Evolutionary conservation across 64 coral and sea anemone genomes (phyloP).

Genomic region (Montipora foliosa): DNA sequence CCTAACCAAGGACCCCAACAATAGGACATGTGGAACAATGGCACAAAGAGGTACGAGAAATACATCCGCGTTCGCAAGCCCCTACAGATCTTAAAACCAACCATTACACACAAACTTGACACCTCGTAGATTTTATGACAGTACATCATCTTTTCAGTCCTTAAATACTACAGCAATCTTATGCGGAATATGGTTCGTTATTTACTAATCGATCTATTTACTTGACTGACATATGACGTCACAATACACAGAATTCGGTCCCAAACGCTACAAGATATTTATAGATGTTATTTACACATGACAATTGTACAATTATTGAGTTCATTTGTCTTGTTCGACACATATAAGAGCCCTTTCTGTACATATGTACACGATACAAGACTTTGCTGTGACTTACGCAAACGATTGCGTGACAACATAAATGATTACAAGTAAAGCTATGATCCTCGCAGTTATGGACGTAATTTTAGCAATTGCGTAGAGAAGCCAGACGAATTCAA

Average conservation of each 20-base stretch:
- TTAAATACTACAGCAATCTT: constrained; percentile 45
- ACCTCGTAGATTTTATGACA: not conserved
- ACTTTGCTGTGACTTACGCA: not conserved
- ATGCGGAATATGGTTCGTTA: not conserved
- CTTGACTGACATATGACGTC: not conserved
- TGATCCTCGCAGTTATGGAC: no score
- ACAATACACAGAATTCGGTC: not conserved
- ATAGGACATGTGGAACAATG: no score
- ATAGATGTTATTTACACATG: constrained; percentile 31
- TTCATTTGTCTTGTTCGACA: constrained; percentile 10
- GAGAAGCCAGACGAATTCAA: no score
- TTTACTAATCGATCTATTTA: not conserved
- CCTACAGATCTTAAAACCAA: no score
- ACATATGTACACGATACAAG: constrained; percentile 33
- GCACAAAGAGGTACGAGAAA: no score
- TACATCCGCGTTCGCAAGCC: no score
- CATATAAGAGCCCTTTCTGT: constrained; percentile 27
- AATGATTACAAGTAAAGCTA: no score
- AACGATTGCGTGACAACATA: constrained; percentile 13
- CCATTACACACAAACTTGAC: not conserved
- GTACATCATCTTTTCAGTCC: not conserved
- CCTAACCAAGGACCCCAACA: no score
- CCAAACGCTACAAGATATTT: not conserved
- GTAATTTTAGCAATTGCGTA: no score
- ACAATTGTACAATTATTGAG: constrained; percentile 20